phyloP scores from a whole-genome alignment of 2,113 vertebrate genomes.

The Cochlearius cochlearius region DNA sequence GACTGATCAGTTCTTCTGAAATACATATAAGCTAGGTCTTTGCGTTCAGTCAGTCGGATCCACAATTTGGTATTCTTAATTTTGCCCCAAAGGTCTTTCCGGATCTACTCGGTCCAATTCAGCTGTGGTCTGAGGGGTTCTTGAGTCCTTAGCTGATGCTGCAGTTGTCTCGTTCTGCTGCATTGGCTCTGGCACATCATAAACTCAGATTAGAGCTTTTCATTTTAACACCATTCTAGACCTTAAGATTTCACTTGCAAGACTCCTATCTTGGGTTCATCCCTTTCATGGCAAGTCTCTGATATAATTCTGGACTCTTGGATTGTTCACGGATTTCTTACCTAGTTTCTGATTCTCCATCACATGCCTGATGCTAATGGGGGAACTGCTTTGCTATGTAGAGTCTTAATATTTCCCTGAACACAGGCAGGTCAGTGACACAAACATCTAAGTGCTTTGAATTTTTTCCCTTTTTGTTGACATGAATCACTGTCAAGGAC shows the following conservation, averaged over 20 bases:
- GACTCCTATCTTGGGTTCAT: neutral
- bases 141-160: neutral
- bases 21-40: neutral
- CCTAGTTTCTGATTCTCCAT: neutral
- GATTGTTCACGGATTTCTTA: neutral
- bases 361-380: neutral
- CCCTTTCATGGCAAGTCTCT: neutral
- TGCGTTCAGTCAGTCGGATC: neutral
- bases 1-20: neutral
- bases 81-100: neutral
- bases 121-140: neutral
- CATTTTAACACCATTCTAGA: neutral
- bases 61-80: neutral
- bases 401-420: neutral
- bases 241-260: neutral
- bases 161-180: neutral
- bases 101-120: neutral
- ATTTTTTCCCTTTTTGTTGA: neutral
- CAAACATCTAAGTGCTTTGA: neutral
- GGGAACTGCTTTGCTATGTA: neutral
- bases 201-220: neutral
- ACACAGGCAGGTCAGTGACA: neutral
- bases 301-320: neutral
- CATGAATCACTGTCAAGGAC: neutral
- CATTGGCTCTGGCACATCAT: accelerated